Evolutionary conservation across 2,797 vertebrate genomes (phyloP), one percentile per base, ranked within the genome.

Genomic region (Sebastes itinus): DNA sequence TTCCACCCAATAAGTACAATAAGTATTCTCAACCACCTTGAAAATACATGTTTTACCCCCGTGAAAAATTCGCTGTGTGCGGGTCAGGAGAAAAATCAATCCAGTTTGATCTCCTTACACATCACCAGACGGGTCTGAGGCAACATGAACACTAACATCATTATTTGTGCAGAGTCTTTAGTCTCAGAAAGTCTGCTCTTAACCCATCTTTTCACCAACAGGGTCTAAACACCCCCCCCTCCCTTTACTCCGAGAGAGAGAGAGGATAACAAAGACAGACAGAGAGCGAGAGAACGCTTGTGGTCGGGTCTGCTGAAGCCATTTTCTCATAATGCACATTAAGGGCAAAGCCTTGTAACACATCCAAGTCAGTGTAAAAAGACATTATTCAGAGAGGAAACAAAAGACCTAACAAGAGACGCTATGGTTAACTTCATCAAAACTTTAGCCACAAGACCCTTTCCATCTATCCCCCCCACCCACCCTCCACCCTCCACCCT

Each of bases 271-370:
- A 87, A 77, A 91, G 80, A 86, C 67, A 80, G 83, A 86, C 72
- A 89, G 59, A 56, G 76, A 89, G 78, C 46, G 46, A 87, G 76
- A 88, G 72, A 90, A 72, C 83, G 83, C 82, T 89, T 93, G 92
- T 78, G 94, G 94, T 95, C 22, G 71, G 55, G 73, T 92, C 95
- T 95, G 94, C 81, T 90, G 88, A 93, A 95, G 87, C 87, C 92
- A 94, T 96, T 95, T 96, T 92, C 91, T 93, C 86, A 89, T 94
- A 93, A 95, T 89, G 92, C 88, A 94, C 92, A 92, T 91, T 89
- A 85, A 92, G 84, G 84, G 88, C 82, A 92, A 87, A 92, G 88
- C 80, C 80, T 80, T 92, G 84, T 88, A 92, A 88, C 91, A 89
- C 81, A 70, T 91, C 88, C 84, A 89, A 93, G 92, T 92, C 84